Percentiles rank a stretch among this genome's conserved stretches.
phyloP scores from a whole-genome alignment of 1,140 invertebrate species.

The Microvelia longipes region DNA sequence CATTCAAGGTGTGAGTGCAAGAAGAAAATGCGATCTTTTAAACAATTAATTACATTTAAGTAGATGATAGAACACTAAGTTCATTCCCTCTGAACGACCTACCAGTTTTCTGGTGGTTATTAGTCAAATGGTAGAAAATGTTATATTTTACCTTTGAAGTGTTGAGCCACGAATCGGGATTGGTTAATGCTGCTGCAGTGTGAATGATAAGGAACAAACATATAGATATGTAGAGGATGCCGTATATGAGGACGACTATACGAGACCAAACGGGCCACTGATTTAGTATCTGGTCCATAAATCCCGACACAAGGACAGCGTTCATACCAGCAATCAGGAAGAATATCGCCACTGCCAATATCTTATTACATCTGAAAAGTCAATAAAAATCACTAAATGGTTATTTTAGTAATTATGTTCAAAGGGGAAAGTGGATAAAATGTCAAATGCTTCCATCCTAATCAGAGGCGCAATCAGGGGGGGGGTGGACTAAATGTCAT shows the following conservation, averaged over 20 bases:
- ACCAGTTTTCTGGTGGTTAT: background rate
- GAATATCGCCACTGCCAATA: slow-evolving; percentile 11
- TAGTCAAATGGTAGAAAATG: background rate
- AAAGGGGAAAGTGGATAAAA: too few species aligned
- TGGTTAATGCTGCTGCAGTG: slow-evolving; percentile 5
- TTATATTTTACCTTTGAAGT: slow-evolving; percentile 1
- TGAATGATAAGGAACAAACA: slow-evolving; percentile 36
- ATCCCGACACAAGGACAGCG: slow-evolving; percentile 6
- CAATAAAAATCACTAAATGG: background rate
- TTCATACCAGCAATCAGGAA: slow-evolving; percentile 11
- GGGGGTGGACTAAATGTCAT: too few species aligned
- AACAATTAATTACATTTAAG: background rate
- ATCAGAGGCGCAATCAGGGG: too few species aligned
- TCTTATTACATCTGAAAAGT: slow-evolving; percentile 14
- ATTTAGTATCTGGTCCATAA: slow-evolving; percentile 6
- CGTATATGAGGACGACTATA: slow-evolving; percentile 13
- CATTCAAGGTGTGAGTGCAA: too few species aligned
- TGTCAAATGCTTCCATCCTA: too few species aligned
- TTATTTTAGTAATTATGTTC: background rate
- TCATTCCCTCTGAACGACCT: background rate
- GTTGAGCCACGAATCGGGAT: slow-evolving; percentile 11
- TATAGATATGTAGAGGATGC: slow-evolving; percentile 18
- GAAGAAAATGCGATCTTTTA: too few species aligned
- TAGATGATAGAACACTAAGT: background rate
- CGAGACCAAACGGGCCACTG: background rate